Percentiles rank a stretch among this genome's conserved stretches.
Conservation (phyloP, 2,797 vertebrate genomes). For the Rachycentron canadum region DNA sequence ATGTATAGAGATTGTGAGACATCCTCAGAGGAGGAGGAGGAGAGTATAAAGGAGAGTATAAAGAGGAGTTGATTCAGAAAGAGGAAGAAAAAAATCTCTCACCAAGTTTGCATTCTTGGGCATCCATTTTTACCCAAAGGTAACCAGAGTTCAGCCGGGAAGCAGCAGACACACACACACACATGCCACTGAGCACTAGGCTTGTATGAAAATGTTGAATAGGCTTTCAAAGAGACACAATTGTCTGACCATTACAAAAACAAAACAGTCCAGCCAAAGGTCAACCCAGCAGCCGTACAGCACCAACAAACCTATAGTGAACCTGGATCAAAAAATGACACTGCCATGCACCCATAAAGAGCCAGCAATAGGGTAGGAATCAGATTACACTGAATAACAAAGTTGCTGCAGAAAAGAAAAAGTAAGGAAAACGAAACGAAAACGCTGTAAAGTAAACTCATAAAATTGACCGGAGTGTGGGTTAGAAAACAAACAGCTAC, state of each 20-base stretch:
- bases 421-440: constrained; percentile 17
- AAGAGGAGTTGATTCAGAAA: neutral
- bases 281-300: constrained; percentile 18
- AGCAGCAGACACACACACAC: constrained; percentile 36
- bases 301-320: constrained; percentile 19
- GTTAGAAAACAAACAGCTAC: constrained; percentile 18
- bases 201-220: constrained; percentile 46
- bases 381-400: constrained; percentile 25
- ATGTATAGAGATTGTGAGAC: neutral
- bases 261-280: constrained; percentile 40
- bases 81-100: constrained; percentile 42
- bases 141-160: constrained; percentile 55
- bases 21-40: neutral
- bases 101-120: constrained; percentile 62
- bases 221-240: constrained; percentile 35
- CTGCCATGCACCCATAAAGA: constrained; percentile 5
- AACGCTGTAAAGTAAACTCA: constrained; percentile 17
- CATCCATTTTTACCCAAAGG: constrained; percentile 64
- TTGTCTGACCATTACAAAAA: constrained; percentile 24
- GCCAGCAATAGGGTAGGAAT: constrained; percentile 17
- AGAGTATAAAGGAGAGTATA: neutral
- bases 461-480: constrained; percentile 12
- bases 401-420: constrained; percentile 16
- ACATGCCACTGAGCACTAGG: constrained; percentile 29
- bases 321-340: constrained; percentile 30